These are phyloP conservation scores for Orchesella flavescens DNA, from an alignment of 2,888 invertebrate species.

Conservation along the genomic window DNA sequence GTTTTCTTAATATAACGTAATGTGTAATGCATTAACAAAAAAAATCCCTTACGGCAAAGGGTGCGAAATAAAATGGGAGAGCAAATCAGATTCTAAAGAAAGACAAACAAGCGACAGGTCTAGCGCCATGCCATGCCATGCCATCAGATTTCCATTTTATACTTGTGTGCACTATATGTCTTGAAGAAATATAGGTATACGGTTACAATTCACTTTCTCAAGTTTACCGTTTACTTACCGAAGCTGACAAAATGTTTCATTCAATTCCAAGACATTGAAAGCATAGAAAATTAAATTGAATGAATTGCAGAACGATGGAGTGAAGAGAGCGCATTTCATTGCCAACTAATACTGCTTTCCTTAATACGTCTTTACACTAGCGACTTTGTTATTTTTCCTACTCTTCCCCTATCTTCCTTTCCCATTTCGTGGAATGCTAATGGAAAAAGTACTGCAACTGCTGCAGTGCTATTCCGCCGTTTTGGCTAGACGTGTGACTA, in stretches of 20 bases:
- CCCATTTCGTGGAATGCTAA: slow-evolving; percentile 31
- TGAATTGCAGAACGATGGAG: background rate
- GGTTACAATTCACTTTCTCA: background rate
- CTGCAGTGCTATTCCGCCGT: background rate
- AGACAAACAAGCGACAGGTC: slow-evolving; percentile 8
- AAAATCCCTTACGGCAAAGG: background rate
- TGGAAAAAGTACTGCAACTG: slow-evolving; percentile 36
- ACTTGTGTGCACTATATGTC: no score
- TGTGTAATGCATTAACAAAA: background rate
- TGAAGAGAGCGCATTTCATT: slow-evolving; percentile 35
- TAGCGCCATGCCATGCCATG: slow-evolving; percentile 10
- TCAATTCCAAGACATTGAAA: slow-evolving; percentile 32
- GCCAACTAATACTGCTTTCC: slow-evolving; percentile 29
- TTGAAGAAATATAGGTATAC: slow-evolving; percentile 13
- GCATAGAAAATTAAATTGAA: slow-evolving; percentile 41
- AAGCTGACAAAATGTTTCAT: slow-evolving; percentile 49
- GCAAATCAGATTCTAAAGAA: background rate
- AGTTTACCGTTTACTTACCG: slow-evolving; percentile 32
- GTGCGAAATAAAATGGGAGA: background rate
- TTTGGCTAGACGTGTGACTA: background rate
- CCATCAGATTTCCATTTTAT: no score
- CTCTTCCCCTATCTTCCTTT: slow-evolving; percentile 9
- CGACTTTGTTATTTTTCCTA: slow-evolving; percentile 5
- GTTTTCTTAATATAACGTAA: slow-evolving; percentile 42
- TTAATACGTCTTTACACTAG: background rate